Base-by-base conservation (phyloP, 2,888 invertebrate species). In the Esperia sulphurella region DNA sequence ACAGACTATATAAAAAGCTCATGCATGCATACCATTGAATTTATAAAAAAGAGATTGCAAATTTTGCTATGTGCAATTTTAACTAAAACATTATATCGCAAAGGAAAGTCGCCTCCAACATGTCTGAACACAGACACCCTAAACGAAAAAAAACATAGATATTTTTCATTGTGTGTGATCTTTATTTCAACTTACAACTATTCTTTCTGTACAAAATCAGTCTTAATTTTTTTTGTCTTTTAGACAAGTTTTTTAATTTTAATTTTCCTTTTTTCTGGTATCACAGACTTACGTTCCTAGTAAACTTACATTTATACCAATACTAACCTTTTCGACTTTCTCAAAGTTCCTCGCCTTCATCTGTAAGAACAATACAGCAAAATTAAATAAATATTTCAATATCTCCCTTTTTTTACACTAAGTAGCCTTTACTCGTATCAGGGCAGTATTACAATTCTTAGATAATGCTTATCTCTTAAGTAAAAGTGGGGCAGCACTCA, bases 301-400 rank as follows among this genome's bases (percentile, higher is more conserved):
- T 21, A 13, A 55, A 68, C 71, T 75, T 78, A 80, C 57, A 5
- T 51, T 64, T 47, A 45, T 48, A 50, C 33, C 33, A 8, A 68
- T 86, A 93, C 94, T 92, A 93, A 97, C 97, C 95, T 98, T 98
- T 93, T 99, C 99, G 40, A 99, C 99, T 79, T 95, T 95, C 85
- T 99, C 99, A 91, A 96, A 99, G 91, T 98, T 97, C 83, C 98
- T 93, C 61, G 96, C 94, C 84, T 98, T 98, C 94, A 99, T 97
- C 97, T 98, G 93, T 55, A 94, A 94, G 66, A 66, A 63, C 64
- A 67, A 67, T 62, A 58, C 55, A 51, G 55, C 7, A 48, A 21
- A 33, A 12, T n/a, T 14, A n/a, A n/a, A n/a, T n/a, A n/a, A n/a
- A n/a, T n/a, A n/a, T n/a, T n/a, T n/a, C n/a, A n/a, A n/a, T n/a